Evolutionary conservation across 2,888 invertebrate genomes (phyloP).

Genomic region (Mechanitis mazaeus): DNA sequence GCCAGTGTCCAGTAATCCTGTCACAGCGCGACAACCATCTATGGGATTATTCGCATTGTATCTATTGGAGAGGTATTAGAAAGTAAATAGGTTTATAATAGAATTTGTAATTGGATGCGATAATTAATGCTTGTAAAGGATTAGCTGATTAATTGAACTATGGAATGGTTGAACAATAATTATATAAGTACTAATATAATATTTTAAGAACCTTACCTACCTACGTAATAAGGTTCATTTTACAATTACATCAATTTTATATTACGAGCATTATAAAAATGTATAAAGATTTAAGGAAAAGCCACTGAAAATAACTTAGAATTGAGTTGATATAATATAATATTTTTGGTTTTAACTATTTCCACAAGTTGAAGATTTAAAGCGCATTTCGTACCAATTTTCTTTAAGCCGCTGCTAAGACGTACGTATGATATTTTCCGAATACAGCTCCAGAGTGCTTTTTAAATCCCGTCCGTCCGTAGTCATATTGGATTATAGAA

Average conservation of each 20-base stretch:
- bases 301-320: too few species aligned
- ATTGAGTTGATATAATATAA: too few species aligned
- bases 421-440: conserved; percentile 48
- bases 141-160: too few species aligned
- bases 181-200: too few species aligned
- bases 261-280: too few species aligned
- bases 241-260: too few species aligned
- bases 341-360: not conserved
- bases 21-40: conserved; percentile 63
- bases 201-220: too few species aligned
- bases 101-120: conserved; percentile 22
- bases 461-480: conserved; percentile 58
- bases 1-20: conserved; percentile 58
- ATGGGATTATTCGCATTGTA: conserved; percentile 52
- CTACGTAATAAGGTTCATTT: too few species aligned
- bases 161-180: too few species aligned
- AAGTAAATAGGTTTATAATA: conserved; percentile 42
- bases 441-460: conserved; percentile 46
- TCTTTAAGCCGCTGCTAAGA: conserved; percentile 45
- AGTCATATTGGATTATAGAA: conserved; percentile 60
- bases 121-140: conserved; percentile 15
- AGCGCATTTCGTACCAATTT: conserved; percentile 46
- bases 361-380: conserved; percentile 32
- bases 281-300: too few species aligned
- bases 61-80: conserved; percentile 41